Evolutionary conservation across 2,888 invertebrate species (phyloP).

Genomic region (Hypomecis atomaria): DNA sequence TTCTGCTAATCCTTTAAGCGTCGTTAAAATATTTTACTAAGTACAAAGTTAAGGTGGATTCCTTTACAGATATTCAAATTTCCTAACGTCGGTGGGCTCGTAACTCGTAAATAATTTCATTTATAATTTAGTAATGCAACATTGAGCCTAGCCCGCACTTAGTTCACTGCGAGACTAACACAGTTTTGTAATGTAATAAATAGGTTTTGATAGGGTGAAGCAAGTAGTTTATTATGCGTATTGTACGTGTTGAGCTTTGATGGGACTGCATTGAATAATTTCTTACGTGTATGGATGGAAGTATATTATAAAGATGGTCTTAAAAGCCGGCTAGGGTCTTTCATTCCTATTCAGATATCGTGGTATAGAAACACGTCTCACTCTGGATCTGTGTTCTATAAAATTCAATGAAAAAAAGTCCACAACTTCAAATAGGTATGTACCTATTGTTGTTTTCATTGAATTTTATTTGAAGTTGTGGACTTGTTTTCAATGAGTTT

Average conservation of each 20-base stretch:
- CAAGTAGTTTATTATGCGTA: constrained; percentile 50
- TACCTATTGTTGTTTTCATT: too few species aligned
- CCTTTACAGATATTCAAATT: constrained; percentile 43
- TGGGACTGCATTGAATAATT: constrained; percentile 13
- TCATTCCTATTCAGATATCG: too few species aligned
- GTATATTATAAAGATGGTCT: too few species aligned
- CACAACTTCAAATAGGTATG: too few species aligned
- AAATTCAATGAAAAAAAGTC: too few species aligned
- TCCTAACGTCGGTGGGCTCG: constrained; percentile 36
- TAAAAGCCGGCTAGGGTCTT: too few species aligned
- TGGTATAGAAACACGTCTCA: too few species aligned
- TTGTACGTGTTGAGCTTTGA: constrained; percentile 38
- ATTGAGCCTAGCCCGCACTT: constrained; percentile 44
- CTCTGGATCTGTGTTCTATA: too few species aligned
- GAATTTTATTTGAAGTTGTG: too few species aligned
- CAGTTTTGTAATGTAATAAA: constrained; percentile 59
- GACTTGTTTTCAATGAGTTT: too few species aligned
- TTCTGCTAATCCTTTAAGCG: background rate
- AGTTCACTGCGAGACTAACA: constrained; percentile 44
- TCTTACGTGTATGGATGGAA: too few species aligned
- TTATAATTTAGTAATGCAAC: constrained; percentile 53
- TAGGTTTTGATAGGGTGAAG: constrained; percentile 50
- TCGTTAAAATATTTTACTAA: background rate
- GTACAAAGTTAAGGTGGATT: constrained; percentile 31
- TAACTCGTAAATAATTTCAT: constrained; percentile 55